These are phyloP conservation scores for Blomia tropicalis DNA, from an alignment of 2,888 invertebrate species.

Conservation along the genomic window DNA sequence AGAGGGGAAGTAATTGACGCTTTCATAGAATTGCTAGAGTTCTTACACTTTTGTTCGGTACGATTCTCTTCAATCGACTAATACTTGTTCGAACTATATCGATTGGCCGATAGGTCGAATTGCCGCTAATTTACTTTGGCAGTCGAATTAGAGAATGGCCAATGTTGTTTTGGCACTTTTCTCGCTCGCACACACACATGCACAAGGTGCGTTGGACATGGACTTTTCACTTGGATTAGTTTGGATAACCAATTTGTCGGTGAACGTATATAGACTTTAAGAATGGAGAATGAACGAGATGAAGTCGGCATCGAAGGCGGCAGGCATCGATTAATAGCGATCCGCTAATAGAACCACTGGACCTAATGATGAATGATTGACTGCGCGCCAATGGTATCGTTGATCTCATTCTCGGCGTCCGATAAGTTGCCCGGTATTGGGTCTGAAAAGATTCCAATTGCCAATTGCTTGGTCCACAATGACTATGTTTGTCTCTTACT, in stretches of 20 bases:
- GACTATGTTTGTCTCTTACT: not conserved
- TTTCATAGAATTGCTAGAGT: too few relatives aligned
- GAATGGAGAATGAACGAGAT: not conserved
- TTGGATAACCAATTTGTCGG: slow-evolving; percentile 11
- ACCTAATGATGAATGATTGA: slow-evolving; percentile 14
- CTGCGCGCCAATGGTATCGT: slow-evolving; percentile 8
- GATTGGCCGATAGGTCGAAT: slow-evolving; percentile 9
- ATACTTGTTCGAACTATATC: too few relatives aligned
- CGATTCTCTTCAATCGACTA: too few relatives aligned
- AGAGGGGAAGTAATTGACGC: not conserved
- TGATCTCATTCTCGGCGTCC: not conserved
- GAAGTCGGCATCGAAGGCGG: not conserved
- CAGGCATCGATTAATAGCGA: not conserved
- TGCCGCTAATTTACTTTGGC: not conserved
- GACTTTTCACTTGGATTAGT: slow-evolving; percentile 6
- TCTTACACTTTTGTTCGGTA: too few relatives aligned
- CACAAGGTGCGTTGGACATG: not conserved
- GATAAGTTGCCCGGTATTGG: slow-evolving; percentile 2
- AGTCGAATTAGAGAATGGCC: too few relatives aligned
- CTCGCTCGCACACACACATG: not conserved
- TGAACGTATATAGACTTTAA: not conserved
- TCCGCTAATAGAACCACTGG: not conserved
- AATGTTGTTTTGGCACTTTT: slow-evolving; percentile 1
- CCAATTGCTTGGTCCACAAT: slow-evolving; percentile 8
- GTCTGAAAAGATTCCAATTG: too few relatives aligned